These are phyloP conservation scores for Neotoxoptera formosana DNA, from an alignment of 1,140 invertebrate species.

Conservation along the genomic window DNA sequence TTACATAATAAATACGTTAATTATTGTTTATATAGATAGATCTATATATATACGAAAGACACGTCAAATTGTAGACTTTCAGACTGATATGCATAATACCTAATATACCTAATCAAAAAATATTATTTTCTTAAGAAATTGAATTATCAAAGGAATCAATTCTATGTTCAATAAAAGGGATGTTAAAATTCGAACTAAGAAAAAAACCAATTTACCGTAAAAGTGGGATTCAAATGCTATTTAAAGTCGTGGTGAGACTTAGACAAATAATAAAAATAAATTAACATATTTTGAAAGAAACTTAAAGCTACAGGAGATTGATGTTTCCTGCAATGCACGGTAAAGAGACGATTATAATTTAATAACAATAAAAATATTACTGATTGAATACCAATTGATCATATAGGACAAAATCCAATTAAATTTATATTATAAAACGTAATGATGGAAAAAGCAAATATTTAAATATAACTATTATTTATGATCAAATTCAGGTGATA, in stretches of 20 bases:
- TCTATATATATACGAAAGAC: background rate
- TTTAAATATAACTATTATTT: too few species aligned
- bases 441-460: too few species aligned
- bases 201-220: background rate
- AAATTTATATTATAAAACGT: background rate
- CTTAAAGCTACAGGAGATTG: background rate
- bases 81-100: background rate
- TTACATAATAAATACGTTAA: too few species aligned
- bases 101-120: too few species aligned
- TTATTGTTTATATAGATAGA: background rate
- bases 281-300: background rate
- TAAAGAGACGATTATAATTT: background rate
- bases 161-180: background rate
- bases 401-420: background rate
- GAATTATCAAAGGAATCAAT: background rate
- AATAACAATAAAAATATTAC: background rate
- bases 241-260: background rate
- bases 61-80: background rate
- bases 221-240: background rate
- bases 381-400: background rate
- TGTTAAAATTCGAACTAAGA: background rate
- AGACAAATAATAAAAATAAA: background rate
- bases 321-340: background rate
- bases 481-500: too few species aligned
- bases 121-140: background rate